A percentile compares a stretch with the other conserved stretches of the same genome.
phyloP scores from a whole-genome alignment of 2,888 invertebrate genomes.

The Napeogenes sylphis region DNA sequence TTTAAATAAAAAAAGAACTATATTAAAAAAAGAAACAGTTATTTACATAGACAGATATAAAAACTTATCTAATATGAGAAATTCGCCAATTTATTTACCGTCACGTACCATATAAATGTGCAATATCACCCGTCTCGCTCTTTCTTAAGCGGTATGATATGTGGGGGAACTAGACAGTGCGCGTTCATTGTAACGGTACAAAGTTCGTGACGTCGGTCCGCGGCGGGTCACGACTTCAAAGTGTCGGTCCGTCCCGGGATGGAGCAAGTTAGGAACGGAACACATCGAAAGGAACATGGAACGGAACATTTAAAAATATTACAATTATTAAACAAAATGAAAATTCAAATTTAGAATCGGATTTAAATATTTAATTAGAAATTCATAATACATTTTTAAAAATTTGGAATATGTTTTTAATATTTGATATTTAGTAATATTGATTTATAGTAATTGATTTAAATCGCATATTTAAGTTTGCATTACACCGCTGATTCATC shows the following conservation, averaged over 20 bases:
- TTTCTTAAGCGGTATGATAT: slow-evolving; percentile 32
- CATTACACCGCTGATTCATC: too few relatives aligned
- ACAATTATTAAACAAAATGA: too few relatives aligned
- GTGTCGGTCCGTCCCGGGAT: slow-evolving; percentile 61
- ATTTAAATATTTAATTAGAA: too few relatives aligned
- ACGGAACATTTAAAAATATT: too few relatives aligned
- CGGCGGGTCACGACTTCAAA: slow-evolving; percentile 75
- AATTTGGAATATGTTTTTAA: too few relatives aligned
- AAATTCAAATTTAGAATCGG: too few relatives aligned
- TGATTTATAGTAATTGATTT: too few relatives aligned
- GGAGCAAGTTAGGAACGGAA: slow-evolving; percentile 40
- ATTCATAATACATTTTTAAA: too few relatives aligned
- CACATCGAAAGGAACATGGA: neutral
- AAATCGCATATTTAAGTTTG: too few relatives aligned
- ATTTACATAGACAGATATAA: neutral
- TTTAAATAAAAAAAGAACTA: too few relatives aligned
- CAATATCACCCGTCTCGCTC: slow-evolving; percentile 44
- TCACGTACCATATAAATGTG: slow-evolving; percentile 17
- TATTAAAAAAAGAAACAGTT: too few relatives aligned
- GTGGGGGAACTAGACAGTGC: slow-evolving; percentile 47
- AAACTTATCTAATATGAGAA: slow-evolving; percentile 5
- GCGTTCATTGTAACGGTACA: slow-evolving; percentile 63
- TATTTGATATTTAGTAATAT: too few relatives aligned
- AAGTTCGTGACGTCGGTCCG: slow-evolving; percentile 66
- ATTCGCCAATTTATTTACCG: slow-evolving; percentile 7